Evolutionary conservation across 2,113 vertebrate genomes (phyloP).

Genomic region (Coracopsis vasa): DNA sequence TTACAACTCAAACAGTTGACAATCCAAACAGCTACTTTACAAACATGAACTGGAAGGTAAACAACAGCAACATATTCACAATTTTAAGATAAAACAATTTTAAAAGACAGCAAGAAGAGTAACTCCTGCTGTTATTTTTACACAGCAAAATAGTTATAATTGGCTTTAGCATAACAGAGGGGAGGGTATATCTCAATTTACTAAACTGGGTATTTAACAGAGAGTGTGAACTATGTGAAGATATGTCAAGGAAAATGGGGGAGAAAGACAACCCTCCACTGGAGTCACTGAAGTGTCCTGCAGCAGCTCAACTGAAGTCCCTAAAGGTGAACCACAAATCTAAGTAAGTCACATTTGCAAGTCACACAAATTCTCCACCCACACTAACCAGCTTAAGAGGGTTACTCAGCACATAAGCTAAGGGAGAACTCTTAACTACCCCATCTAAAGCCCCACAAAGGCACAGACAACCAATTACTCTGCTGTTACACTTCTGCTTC

Average conservation of each 20-base stretch:
- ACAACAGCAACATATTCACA: background rate
- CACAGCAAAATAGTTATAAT: background rate
- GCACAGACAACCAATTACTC: background rate
- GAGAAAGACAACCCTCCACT: background rate
- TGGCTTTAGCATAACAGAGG: background rate
- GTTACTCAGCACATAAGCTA: background rate
- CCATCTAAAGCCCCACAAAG: background rate
- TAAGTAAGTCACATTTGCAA: conserved; percentile 19
- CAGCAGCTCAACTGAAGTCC: background rate
- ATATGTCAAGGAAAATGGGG: background rate
- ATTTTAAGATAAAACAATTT: background rate
- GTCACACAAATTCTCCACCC: background rate
- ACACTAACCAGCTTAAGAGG: background rate
- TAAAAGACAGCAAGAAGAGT: background rate
- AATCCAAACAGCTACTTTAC: background rate
- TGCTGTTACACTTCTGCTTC: background rate
- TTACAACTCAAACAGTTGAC: background rate
- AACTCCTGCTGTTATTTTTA: background rate
- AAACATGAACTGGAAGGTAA: background rate
- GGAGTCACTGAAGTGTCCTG: background rate
- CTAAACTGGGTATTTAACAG: background rate
- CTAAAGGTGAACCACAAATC: background rate
- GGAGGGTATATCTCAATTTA: background rate
- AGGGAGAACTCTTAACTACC: background rate
- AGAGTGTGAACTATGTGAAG: background rate